phyloP scores from a whole-genome alignment of 2,113 vertebrate species.

The Anolis sagrei region DNA sequence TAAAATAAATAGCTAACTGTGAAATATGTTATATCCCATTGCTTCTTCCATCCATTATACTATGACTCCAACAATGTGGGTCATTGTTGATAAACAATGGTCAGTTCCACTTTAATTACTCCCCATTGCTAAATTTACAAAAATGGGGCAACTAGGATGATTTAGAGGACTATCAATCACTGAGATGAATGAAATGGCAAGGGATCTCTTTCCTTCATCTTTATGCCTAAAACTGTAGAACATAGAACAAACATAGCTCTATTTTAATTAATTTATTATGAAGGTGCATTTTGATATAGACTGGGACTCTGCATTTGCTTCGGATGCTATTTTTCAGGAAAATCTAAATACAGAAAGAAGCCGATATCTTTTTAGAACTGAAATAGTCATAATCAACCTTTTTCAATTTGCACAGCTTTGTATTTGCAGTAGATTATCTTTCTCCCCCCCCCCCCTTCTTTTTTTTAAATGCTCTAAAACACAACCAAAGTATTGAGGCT shows the following conservation, averaged over 20 bases:
- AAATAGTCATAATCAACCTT: not conserved
- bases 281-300: slow-evolving; percentile 9
- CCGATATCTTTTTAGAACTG: not conserved
- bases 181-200: slow-evolving; percentile 28
- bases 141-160: not conserved
- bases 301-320: slow-evolving; percentile 33
- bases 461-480: slow-evolving; percentile 52
- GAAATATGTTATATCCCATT: not conserved
- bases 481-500: slow-evolving; percentile 57
- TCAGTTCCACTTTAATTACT: not conserved
- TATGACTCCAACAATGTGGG: not conserved
- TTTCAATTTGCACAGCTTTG: slow-evolving; percentile 48
- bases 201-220: slow-evolving; percentile 32
- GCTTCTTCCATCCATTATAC: not conserved
- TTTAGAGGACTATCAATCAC: slow-evolving; percentile 20
- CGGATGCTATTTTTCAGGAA: slow-evolving; percentile 33
- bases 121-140: not conserved
- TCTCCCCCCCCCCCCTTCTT: not conserved
- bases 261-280: slow-evolving; percentile 10
- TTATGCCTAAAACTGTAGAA: slow-evolving; percentile 22
- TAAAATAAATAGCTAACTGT: not conserved
- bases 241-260: slow-evolving; percentile 11
- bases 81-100: slow-evolving; percentile 1
- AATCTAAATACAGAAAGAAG: slow-evolving; percentile 23
- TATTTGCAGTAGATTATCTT: slow-evolving; percentile 56